Conservation (phyloP, 2,113 vertebrate genomes). For the Bucco capensis region DNA sequence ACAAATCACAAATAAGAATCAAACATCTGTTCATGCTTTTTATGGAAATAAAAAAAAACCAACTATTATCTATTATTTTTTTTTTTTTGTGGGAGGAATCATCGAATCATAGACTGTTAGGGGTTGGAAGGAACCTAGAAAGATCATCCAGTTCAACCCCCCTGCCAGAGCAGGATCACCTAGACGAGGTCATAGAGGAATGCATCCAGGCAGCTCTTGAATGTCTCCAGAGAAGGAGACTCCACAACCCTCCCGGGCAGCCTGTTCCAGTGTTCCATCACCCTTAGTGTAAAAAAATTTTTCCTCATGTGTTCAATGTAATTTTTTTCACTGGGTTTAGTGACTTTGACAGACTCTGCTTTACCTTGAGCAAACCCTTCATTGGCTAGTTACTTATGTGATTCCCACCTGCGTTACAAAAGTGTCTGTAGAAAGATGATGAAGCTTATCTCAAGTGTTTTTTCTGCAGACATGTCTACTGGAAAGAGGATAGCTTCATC, state of each 20-base stretch:
- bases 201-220: too few relatives aligned
- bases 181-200: too few relatives aligned
- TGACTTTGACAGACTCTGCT: neutral
- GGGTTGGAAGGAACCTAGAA: too few relatives aligned
- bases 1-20: slow-evolving; percentile 21
- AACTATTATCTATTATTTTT: too few relatives aligned
- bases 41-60: neutral
- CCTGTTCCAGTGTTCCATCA: too few relatives aligned
- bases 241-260: too few relatives aligned
- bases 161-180: too few relatives aligned
- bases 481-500: neutral
- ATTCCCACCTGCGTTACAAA: slow-evolving; percentile 29
- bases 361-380: slow-evolving; percentile 37
- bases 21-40: neutral
- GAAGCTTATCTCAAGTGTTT: slow-evolving; percentile 18
- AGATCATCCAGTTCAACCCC: too few relatives aligned
- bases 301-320: neutral
- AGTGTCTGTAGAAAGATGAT: slow-evolving; percentile 2
- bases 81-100: neutral
- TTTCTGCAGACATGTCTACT: neutral
- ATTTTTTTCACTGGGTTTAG: neutral
- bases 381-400: neutral
- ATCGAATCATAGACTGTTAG: too few relatives aligned
- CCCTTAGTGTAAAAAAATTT: too few relatives aligned
- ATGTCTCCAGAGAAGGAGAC: too few relatives aligned